Evolutionary conservation across 2,797 vertebrate species (phyloP).

Genomic region (Coregonus suidteri): DNA sequence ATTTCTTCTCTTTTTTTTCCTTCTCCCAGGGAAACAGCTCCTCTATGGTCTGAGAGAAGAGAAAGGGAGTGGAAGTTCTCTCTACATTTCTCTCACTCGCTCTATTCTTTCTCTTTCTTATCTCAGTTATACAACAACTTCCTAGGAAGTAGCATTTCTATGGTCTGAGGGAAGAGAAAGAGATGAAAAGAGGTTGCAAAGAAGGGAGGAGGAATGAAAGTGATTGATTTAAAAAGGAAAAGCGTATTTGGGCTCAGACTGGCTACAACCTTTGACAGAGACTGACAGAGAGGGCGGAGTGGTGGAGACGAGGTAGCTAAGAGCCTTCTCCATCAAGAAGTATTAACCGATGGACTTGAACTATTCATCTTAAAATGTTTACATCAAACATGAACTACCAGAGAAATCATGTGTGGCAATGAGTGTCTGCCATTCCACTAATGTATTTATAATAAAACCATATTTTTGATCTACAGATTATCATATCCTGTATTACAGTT

Average conservation of each 20-base stretch:
- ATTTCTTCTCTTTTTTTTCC: constrained; percentile 15
- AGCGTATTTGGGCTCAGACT: background rate
- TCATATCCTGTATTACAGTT: background rate
- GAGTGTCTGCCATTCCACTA: background rate
- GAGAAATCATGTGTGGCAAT: background rate
- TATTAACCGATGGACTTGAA: background rate
- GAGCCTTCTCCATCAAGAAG: background rate
- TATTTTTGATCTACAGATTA: background rate
- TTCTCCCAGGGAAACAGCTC: constrained; percentile 71
- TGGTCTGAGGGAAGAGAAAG: background rate
- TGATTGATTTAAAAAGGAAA: background rate
- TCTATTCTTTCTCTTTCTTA: background rate
- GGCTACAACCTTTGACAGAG: background rate
- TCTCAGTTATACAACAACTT: background rate
- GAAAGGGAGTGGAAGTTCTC: background rate
- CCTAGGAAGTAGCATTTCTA: background rate
- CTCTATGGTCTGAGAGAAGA: constrained; percentile 73
- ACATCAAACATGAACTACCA: background rate
- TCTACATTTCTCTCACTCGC: no score
- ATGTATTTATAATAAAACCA: background rate
- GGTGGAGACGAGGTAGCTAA: background rate
- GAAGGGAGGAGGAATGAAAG: background rate
- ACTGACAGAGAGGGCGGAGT: background rate
- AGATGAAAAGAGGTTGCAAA: background rate
- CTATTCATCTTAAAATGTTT: background rate